These are phyloP conservation scores for Phrynocephalus versicolor DNA, from an alignment of 2,113 vertebrate species.

Conservation along the genomic window DNA sequence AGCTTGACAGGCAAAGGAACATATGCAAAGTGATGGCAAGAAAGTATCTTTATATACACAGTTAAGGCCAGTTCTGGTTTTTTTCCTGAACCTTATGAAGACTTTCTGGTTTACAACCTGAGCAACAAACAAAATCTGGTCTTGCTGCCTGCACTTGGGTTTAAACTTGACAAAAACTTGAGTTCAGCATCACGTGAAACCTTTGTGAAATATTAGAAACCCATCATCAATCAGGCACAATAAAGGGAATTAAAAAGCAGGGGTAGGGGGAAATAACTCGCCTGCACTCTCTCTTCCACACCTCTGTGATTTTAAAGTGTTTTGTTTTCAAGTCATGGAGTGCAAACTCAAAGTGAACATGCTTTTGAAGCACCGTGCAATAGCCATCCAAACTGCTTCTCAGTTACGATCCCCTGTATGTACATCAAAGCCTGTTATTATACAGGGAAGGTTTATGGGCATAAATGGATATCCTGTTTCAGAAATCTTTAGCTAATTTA, in stretches of 20 bases:
- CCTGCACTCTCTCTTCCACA: background rate
- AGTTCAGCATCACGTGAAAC: conserved; percentile 17
- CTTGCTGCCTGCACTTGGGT: background rate
- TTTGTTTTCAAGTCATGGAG: conserved; percentile 7
- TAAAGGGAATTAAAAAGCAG: conserved; percentile 17
- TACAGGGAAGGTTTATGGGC: background rate
- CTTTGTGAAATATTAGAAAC: conserved; percentile 59
- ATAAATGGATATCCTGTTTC: conserved; percentile 3
- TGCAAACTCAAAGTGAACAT: conserved; percentile 44
- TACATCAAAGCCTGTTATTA: background rate
- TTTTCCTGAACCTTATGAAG: background rate
- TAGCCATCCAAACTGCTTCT: conserved; percentile 74
- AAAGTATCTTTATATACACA: background rate
- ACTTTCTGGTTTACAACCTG: background rate
- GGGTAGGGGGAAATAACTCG: background rate
- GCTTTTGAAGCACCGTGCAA: conserved; percentile 47
- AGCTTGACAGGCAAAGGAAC: background rate
- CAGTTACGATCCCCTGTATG: conserved; percentile 36
- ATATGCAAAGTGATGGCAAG: background rate
- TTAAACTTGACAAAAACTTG: background rate
- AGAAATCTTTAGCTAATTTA: conserved; percentile 4
- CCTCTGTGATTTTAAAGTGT: conserved; percentile 16
- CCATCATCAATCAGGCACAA: conserved; percentile 18
- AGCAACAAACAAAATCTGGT: background rate
- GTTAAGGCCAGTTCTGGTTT: background rate